phyloP scores from a whole-genome alignment of 2,888 invertebrate species.

The Lepetodrilus schrolli region DNA sequence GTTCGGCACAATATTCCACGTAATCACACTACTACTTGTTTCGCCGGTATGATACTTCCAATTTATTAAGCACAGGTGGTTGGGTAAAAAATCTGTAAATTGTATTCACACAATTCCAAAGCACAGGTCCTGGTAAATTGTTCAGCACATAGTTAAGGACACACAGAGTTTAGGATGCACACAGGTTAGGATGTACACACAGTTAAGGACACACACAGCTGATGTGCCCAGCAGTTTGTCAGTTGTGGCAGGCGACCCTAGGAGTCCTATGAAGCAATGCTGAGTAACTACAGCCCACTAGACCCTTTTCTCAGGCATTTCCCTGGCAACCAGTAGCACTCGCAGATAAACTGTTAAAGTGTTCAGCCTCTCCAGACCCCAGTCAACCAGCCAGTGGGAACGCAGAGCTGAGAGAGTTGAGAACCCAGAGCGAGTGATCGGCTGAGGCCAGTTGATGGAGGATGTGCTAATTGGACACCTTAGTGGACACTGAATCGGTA shows the following conservation, averaged over 20 bases:
- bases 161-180: background rate
- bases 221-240: too few relatives aligned
- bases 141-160: background rate
- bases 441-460: background rate
- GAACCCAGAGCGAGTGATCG: background rate
- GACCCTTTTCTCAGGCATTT: background rate
- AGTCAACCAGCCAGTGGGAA: too few relatives aligned
- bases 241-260: background rate
- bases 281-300: conserved; percentile 13
- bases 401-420: background rate
- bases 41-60: too few relatives aligned
- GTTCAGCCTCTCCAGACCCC: too few relatives aligned
- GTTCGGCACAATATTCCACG: too few relatives aligned
- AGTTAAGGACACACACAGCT: background rate
- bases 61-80: too few relatives aligned
- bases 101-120: too few relatives aligned
- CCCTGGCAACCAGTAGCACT: conserved; percentile 14
- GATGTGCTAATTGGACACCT: background rate
- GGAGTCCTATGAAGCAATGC: background rate
- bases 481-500: background rate
- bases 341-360: too few relatives aligned
- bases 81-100: too few relatives aligned
- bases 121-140: background rate
- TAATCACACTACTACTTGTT: too few relatives aligned
- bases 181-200: background rate